Base-by-base conservation (phyloP, 2,888 invertebrate species). In the Yponomeuta sedellus region DNA sequence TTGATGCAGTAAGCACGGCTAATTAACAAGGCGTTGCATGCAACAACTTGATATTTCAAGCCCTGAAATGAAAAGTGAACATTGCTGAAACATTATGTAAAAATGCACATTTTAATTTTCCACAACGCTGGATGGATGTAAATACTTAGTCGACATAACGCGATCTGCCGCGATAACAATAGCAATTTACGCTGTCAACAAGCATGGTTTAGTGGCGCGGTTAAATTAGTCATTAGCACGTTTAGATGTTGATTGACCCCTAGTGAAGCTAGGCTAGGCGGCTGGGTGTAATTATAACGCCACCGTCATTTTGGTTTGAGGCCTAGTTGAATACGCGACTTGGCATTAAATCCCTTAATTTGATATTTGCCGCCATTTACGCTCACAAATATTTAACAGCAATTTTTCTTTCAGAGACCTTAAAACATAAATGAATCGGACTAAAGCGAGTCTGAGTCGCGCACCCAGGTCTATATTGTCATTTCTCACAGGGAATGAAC, bases 231-330 rank as follows among this genome's bases (percentile, higher is more conserved):
- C 64, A 64, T 64, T 64, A 56, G 56, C 28, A 56, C 56, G 64
- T 64, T 56, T 64, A 57, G 44, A 64, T 64, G 56, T 64, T 64
- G 64, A 64, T 64, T 64, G 64, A 64, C 28, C 28, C 77, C 77
- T 80, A 80, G 44, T 63, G 12, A 25, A 59, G 59, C 59, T 59
- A 25, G 59, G 59, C 44, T 52, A 52, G 44, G 44, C 34, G 6
- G 34, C 34, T 28, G 16, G 62, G n/a, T 62, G 62, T 39, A 39
- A 62, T 62, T 62, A 62, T 64, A 20, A 64, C 6, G 44, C 16
- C 16, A 16, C 16, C 64, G 56, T 25, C 44, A 64, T 25, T 34
- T 25, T 61, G 59, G 61, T 25, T 78, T 83, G 83, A 82, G 78
- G 80, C 59, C 22, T 10, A 22, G 22, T 59, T 12, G 12, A 58